Base-by-base conservation (phyloP, 2,113 vertebrate genomes). In the Cephalophus harveyi region DNA sequence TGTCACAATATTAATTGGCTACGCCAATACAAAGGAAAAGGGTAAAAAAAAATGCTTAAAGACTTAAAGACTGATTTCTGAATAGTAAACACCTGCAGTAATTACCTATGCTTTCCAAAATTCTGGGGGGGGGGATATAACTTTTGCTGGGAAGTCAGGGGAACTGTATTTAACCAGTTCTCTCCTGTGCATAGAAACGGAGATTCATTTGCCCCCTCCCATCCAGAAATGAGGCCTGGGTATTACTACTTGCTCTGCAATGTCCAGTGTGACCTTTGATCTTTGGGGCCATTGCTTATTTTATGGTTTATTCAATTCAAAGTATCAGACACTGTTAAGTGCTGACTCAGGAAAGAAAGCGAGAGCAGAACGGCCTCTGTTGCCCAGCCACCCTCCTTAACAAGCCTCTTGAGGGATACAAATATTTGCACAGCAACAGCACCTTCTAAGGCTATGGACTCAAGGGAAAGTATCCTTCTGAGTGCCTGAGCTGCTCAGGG, bases 231-330 rank as follows among this genome's bases (percentile, higher is more conserved):
- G 79, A 36, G 67, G 15, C 17, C 85, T 15, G 1, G 1, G 0
- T n/a, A 6, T 78, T 0, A 0, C 64, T 78, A 40, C 62, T 64
- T 52, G 48, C 25, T 74, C 74, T 13, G 87, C 28, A 6, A 16
- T 0, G 3, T 86, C 78, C 87, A 3, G 0, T 86, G 87, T 40
- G 14, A 1, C 0, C 97, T 97, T 97, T 97, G 87, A 95, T 97
- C 97, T 98, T 78, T 36, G 5, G 0, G 0, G 15, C 93, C 0
- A 0, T 78, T 91, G 36, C 67, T 92, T n/a, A 87, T 76, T 91
- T 96, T 87, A 91, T 67, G 91, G 97, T 97, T 97, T 93, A 85
- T 85, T 89, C 48, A 48, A 36, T 91, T 91, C 43, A 54, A 0
- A 1, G 87, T 0, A 8, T 97, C 50, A 92, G 97, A 95, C 2